Evolutionary conservation across 2,888 invertebrate species (phyloP), one percentile per base, ranked within the genome.

Genomic region (Anaspis maculata): DNA sequence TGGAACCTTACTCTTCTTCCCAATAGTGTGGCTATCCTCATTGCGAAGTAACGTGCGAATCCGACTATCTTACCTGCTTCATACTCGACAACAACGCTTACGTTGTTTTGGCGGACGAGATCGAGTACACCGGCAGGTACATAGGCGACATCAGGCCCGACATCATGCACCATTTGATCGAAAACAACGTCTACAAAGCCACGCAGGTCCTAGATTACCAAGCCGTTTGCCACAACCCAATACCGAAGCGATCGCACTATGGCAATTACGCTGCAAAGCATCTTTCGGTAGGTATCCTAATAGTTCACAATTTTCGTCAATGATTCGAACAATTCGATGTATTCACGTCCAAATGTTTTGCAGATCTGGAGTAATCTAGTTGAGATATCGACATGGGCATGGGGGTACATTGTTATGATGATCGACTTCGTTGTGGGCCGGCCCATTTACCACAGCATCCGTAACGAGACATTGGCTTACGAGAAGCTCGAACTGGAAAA

Each of bases 51-150:
- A 75, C 92, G 43, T 76, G 76, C 45, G 74, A 79, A 30, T 73
- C 85, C 55, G 89, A 91, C 61, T 76, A 77, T 30, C 13, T 23
- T 2, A 10, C 3, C 13, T 27, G 15, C 13, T 92, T 79, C 56
- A 71, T 94, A 23, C 68, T 94, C 21, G 94, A 94, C 61, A 88
- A 87, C 61, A 88, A 91, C 56, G 94, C 89, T 2, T 94, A 84
- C 69, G 74, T 92, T 11, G 66, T 88, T 2, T 77, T 83, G n/a
- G 83, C 86, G n/a, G 79, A 88, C 52, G 74, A 79, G 33, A 64
- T 70, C 0, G 70, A 66, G 21, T 48, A 55, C 27, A 56, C 61
- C 2, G 62, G 63, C 3, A 76, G 86, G 38, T 92, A 91, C 63
- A 87, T 92, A 55, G 94, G 92, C 1, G 84, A 83, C 58, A 76